These are phyloP conservation scores for Nothoprocta perdicaria DNA, from an alignment of 2,113 vertebrate species.

Conservation along the genomic window DNA sequence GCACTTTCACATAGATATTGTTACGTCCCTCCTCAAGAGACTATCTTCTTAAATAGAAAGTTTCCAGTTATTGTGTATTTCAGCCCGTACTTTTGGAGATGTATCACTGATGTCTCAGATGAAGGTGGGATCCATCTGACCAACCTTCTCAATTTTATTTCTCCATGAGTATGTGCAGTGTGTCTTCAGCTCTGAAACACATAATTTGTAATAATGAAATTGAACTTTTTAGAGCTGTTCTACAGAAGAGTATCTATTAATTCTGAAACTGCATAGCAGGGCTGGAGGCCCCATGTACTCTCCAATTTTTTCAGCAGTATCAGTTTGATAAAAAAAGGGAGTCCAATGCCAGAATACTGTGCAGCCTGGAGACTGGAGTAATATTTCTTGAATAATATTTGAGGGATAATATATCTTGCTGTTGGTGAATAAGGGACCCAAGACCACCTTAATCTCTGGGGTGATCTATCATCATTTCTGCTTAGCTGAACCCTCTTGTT, in stretches of 20 bases:
- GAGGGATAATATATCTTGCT: not conserved
- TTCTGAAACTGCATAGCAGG: not conserved
- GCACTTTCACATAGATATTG: not conserved
- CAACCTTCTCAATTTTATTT: not conserved
- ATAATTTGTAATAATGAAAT: not conserved
- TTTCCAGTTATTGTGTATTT: not conserved
- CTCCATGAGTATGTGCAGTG: not conserved
- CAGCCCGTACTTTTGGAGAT: not conserved
- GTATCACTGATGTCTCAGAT: not conserved
- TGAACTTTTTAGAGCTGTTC: not conserved
- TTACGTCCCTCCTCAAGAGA: not conserved
- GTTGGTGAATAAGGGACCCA: not conserved
- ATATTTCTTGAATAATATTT: not conserved
- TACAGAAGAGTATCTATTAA: not conserved
- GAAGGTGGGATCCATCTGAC: not conserved
- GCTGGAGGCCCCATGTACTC: not conserved
- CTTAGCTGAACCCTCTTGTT: not conserved
- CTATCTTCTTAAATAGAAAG: not conserved
- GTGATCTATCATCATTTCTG: not conserved
- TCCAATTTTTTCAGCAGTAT: not conserved
- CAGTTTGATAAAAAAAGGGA: not conserved
- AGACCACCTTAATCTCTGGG: not conserved
- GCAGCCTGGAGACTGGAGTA: not conserved
- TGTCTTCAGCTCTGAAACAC: not conserved
- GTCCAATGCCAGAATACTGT: not conserved